Percentiles rank a stretch among this genome's conserved stretches.
These are phyloP conservation scores for Blastomussa wellsi DNA, from an alignment of 92 coral and sea anemone species.

Conservation along the genomic window DNA sequence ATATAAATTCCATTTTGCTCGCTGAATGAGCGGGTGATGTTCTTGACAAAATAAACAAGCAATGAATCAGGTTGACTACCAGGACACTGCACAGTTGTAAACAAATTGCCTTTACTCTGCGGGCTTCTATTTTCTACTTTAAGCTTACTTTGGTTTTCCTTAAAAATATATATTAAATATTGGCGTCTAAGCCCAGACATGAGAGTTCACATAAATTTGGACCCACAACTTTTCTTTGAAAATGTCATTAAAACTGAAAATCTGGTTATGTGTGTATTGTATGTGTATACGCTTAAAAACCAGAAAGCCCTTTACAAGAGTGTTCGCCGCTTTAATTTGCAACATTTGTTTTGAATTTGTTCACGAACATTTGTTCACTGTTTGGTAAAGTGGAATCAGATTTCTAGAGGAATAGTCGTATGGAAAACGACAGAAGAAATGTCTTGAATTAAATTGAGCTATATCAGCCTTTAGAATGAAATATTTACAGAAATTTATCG, in stretches of 20 bases:
- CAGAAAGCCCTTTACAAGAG: not conserved
- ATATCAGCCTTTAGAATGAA: not conserved
- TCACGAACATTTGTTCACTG: not conserved
- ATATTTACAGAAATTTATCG: not conserved
- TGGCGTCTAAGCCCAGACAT: not conserved
- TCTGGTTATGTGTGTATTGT: not conserved
- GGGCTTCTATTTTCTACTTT: not conserved
- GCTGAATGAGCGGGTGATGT: not conserved
- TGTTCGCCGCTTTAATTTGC: not conserved
- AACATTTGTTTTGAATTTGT: not conserved
- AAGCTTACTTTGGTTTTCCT: not conserved
- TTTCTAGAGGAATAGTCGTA: no score
- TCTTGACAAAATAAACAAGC: not conserved
- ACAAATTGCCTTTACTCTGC: not conserved
- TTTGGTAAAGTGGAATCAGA: no score
- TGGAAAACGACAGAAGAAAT: not conserved
- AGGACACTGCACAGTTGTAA: not conserved
- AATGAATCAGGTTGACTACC: not conserved
- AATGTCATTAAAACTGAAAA: constrained; percentile 1
- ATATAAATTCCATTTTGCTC: constrained; percentile 3
- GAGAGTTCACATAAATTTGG: not conserved
- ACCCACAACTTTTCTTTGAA: not conserved
- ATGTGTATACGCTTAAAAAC: not conserved
- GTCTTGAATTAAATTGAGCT: not conserved
- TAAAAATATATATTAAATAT: not conserved